Evolutionary conservation across 92 coral and sea anemone species (phyloP), one percentile per base, ranked within the genome.

Genomic region (Bergia puertoricense): DNA sequence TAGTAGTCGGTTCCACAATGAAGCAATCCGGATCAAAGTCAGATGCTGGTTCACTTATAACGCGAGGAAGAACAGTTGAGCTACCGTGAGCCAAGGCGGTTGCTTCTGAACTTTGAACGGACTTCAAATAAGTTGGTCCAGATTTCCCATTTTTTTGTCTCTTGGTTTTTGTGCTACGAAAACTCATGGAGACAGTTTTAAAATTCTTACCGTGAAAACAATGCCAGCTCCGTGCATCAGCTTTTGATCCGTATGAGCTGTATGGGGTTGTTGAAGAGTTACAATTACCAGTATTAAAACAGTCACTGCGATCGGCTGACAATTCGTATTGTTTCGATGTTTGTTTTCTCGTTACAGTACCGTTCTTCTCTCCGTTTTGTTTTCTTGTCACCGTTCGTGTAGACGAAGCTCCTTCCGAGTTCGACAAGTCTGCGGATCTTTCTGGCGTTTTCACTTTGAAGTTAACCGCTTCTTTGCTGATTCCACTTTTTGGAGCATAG

Each of bases 401-500:
- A 5, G 50, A 76, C 2, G 23, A 18, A 62, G 69, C 3, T 18
- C 30, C 69, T 62, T 62, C 13, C 5, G 69, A 62, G 1, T 18
- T 62, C 69, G 16, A 5, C 22, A 57, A 15, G n/a, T 18, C 22
- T 15, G 22, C 4, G 1, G 42, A n/a, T 43, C 57, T 50, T 44
- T 36, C 38, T 39, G 8, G 42, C 44, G 88, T 83, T 57, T 66
- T 85, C 46, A 80, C 89, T 16, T 71, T 40, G 62, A 78, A 90
- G 59, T 90, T 90, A 42, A 90, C 92, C 0, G 76, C 83, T 37
- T 86, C 89, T 66, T 90, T 86, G 18, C 71, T 73, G 67, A 90
- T 90, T 18, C 90, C 92, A 37, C 90, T 86, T 72, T 77, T 86
- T 37, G 93, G 90, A 77, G 81, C 74, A 22, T 86, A 91, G 81